Evolutionary conservation across 2,888 invertebrate genomes (phyloP).

Genomic region (Tenthredo livida): DNA sequence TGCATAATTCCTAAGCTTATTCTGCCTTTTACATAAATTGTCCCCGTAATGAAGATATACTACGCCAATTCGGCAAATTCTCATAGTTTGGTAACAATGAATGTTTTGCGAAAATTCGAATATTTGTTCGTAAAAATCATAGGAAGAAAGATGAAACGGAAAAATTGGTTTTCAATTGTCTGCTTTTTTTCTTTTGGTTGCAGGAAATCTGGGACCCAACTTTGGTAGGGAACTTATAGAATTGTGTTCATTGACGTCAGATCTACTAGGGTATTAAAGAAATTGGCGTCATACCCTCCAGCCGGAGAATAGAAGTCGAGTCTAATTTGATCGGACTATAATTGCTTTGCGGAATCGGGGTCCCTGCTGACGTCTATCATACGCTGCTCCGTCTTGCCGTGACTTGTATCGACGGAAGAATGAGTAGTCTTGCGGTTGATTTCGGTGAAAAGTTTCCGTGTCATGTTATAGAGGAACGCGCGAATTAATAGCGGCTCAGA

Average conservation of each 20-base stretch:
- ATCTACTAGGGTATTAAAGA: not conserved
- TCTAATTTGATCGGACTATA: not conserved
- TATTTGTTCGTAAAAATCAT: too few species aligned
- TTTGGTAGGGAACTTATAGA: too few species aligned
- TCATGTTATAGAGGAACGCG: not conserved
- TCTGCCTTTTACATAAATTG: too few species aligned
- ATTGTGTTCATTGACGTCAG: not conserved
- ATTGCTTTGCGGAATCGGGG: not conserved
- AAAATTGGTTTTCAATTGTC: too few species aligned
- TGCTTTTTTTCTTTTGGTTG: too few species aligned
- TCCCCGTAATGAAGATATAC: not conserved
- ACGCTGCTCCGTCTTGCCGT: not conserved
- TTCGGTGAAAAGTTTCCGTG: not conserved
- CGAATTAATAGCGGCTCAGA: not conserved
- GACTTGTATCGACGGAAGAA: not conserved
- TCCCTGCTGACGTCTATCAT: not conserved
- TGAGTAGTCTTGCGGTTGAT: constrained; percentile 1
- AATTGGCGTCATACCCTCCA: not conserved
- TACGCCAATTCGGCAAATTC: not conserved
- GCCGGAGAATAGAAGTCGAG: not conserved
- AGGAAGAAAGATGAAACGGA: too few species aligned
- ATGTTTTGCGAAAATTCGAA: not conserved
- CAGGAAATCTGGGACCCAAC: too few species aligned
- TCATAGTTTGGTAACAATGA: not conserved
- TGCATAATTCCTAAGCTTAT: not conserved